These are phyloP conservation scores for Lacanobia oleracea DNA, from an alignment of 2,888 invertebrate genomes.

Conservation along the genomic window DNA sequence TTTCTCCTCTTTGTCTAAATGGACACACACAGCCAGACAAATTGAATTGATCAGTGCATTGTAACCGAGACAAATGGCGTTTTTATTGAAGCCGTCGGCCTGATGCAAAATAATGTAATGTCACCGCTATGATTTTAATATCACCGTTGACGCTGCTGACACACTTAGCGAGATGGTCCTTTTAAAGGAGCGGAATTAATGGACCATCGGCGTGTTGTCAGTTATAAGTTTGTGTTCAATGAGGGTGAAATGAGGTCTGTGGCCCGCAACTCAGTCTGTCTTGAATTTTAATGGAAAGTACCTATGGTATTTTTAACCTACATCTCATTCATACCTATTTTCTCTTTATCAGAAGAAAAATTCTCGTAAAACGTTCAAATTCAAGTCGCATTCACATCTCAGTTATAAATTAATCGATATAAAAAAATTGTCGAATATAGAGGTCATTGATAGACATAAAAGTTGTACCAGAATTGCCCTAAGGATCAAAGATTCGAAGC, in stretches of 20 bases:
- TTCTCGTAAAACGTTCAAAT: no score
- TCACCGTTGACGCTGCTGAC: slow-evolving; percentile 45
- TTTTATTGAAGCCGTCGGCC: slow-evolving; percentile 71
- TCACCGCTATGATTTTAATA: slow-evolving; percentile 63
- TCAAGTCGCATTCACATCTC: no score
- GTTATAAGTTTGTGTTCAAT: slow-evolving; percentile 26
- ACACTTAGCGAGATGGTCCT: slow-evolving; percentile 41
- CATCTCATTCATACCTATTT: no score
- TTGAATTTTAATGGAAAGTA: neutral
- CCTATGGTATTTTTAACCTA: neutral
- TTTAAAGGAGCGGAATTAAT: slow-evolving; percentile 38
- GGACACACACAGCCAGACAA: slow-evolving; percentile 54
- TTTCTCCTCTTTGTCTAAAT: neutral
- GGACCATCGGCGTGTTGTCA: slow-evolving; percentile 14
- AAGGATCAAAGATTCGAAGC: no score
- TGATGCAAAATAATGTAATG: slow-evolving; percentile 65
- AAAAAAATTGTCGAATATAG: no score
- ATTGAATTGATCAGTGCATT: slow-evolving; percentile 61
- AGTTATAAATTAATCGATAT: no score
- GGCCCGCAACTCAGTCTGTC: neutral
- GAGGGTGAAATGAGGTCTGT: neutral
- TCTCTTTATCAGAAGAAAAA: no score
- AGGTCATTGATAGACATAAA: no score
- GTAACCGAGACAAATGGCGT: slow-evolving; percentile 73
- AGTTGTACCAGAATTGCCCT: no score